These are phyloP conservation scores for Actinia tenebrosa DNA, from an alignment of 64 coral and sea anemone genomes.

Conservation along the genomic window DNA sequence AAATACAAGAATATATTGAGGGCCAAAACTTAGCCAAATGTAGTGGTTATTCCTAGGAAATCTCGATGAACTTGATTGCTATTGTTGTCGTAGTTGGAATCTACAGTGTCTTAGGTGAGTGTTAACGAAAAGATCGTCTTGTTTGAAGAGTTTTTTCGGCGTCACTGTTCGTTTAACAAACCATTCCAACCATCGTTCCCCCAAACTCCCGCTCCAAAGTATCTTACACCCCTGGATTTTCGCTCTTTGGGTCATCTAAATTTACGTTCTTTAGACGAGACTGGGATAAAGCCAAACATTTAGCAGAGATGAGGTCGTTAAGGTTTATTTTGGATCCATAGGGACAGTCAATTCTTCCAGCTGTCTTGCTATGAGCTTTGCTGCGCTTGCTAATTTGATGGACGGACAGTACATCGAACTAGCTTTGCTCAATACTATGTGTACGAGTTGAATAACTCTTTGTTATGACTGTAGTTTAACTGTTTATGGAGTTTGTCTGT, in stretches of 20 bases:
- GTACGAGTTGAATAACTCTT: no score
- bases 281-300: background rate
- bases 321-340: background rate
- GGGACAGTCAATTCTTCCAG: constrained; percentile 7
- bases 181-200: background rate
- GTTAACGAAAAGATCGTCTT: background rate
- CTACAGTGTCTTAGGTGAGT: constrained; percentile 6
- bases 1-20: background rate
- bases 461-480: constrained; percentile 18
- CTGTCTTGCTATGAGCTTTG: background rate
- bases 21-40: constrained; percentile 22
- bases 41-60: background rate
- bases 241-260: background rate
- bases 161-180: background rate
- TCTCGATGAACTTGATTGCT: constrained; percentile 11
- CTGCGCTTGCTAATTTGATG: constrained; percentile 17
- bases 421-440: background rate
- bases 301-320: background rate
- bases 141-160: background rate
- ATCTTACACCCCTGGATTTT: background rate
- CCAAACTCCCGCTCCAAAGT: no score
- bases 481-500: constrained; percentile 11
- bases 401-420: background rate
- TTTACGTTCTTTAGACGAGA: background rate
- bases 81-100: background rate